phyloP scores from a whole-genome alignment of 2,888 invertebrate species.

The Orthosia gracilis region DNA sequence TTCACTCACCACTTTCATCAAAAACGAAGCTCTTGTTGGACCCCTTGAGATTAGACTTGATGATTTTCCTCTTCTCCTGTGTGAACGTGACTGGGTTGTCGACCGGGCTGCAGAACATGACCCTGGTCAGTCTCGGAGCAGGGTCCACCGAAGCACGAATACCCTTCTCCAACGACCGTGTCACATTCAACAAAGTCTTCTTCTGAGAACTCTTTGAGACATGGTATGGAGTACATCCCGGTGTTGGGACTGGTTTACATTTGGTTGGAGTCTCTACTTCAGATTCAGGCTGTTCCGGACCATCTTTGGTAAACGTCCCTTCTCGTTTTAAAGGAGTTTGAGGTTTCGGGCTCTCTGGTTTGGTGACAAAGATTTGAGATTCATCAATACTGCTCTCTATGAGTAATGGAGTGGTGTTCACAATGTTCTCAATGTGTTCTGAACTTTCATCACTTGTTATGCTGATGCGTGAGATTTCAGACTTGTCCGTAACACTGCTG shows the following conservation, averaged over 20 bases:
- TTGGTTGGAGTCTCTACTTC: conserved; percentile 74
- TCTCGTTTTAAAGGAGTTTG: conserved; percentile 81
- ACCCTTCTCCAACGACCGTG: conserved; percentile 83
- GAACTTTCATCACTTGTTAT: conserved; percentile 84
- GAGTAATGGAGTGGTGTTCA: conserved; percentile 81
- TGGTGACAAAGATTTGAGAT: conserved; percentile 60
- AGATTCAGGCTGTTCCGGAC: conserved; percentile 62
- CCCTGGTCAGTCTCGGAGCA: conserved; percentile 76
- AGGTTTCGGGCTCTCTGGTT: conserved; percentile 36
- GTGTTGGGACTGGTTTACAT: conserved; percentile 73
- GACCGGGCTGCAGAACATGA: conserved; percentile 88
- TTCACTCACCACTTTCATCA: conserved; percentile 81
- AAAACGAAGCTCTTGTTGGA: conserved; percentile 88
- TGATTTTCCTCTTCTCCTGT: conserved; percentile 81
- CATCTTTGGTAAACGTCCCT: conserved; percentile 86
- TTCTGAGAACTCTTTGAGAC: conserved; percentile 72
- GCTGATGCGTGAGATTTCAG: conserved; percentile 77
- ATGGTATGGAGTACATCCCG: conserved; percentile 85
- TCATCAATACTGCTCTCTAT: conserved; percentile 86
- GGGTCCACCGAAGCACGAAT: conserved; percentile 67
- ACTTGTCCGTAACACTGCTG: conserved; percentile 77
- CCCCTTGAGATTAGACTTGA: conserved; percentile 88
- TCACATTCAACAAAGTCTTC: conserved; percentile 79
- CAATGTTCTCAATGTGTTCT: conserved; percentile 79
- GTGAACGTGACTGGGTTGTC: conserved; percentile 74